Evolutionary conservation across 2,888 invertebrate genomes (phyloP).

Genomic region (Smittia aterrima): DNA sequence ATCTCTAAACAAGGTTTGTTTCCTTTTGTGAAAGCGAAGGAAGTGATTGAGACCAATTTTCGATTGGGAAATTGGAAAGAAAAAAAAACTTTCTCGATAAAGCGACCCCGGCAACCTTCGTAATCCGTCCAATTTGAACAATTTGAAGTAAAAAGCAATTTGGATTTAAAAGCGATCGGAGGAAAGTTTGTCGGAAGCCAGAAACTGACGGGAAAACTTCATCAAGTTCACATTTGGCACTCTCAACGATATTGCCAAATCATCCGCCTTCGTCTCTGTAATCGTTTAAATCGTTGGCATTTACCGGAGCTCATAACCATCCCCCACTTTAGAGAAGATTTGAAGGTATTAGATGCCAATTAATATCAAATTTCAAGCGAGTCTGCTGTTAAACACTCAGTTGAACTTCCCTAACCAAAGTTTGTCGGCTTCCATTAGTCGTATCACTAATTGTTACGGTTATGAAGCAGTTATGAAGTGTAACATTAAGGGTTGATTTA

Average conservation of each 20-base stretch:
- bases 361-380: constrained; percentile 25
- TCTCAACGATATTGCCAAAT: background rate
- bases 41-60: background rate
- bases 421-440: constrained; percentile 12
- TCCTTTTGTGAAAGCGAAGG: background rate
- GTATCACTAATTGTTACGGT: constrained; percentile 14
- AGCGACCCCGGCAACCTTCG: background rate
- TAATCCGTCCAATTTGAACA: constrained; percentile 5
- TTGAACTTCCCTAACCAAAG: background rate
- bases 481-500: background rate
- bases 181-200: background rate
- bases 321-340: background rate
- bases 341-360: constrained; percentile 27
- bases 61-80: background rate
- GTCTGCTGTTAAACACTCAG: background rate
- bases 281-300: background rate
- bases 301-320: background rate
- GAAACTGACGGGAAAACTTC: background rate
- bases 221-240: background rate
- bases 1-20: background rate
- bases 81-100: background rate
- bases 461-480: constrained; percentile 5
- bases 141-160: background rate
- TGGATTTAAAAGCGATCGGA: background rate
- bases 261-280: background rate